These are phyloP conservation scores for Caenorhabditis auriculariae DNA, from an alignment of 2,888 invertebrate genomes.

Conservation along the genomic window DNA sequence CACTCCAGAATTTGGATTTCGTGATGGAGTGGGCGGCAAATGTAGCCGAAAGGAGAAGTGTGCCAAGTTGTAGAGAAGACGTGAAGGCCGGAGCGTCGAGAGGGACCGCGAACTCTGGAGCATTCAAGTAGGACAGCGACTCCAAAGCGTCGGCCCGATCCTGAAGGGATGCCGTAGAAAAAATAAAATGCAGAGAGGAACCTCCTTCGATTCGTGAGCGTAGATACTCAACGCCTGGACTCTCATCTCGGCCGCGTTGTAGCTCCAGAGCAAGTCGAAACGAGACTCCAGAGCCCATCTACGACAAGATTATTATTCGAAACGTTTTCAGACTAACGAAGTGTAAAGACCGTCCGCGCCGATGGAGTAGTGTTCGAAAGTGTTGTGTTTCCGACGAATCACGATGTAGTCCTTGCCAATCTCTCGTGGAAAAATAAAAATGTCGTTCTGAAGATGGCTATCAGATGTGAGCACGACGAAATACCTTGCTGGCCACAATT, in stretches of 20 bases:
- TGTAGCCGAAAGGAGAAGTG: constrained; percentile 34
- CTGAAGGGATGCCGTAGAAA: background rate
- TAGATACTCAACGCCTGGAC: constrained; percentile 31
- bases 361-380: constrained; percentile 39
- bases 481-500: constrained; percentile 43
- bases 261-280: constrained; percentile 92
- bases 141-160: constrained; percentile 13
- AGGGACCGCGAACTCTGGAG: constrained; percentile 47
- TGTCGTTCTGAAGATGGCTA: constrained; percentile 19
- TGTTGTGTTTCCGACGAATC: constrained; percentile 33
- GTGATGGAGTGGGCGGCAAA: constrained; percentile 36
- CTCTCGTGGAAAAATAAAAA: constrained; percentile 49
- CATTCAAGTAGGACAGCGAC: constrained; percentile 26
- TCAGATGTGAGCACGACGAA: background rate
- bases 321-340: background rate
- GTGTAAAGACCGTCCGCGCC: constrained; percentile 44
- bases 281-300: constrained; percentile 76
- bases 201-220: background rate
- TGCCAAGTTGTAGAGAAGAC: constrained; percentile 36
- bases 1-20: constrained; percentile 28
- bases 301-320: background rate
- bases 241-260: constrained; percentile 63
- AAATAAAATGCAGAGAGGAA: background rate
- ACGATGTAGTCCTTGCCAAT: constrained; percentile 50
- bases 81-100: constrained; percentile 17